Evolutionary conservation across 2,888 invertebrate species (phyloP).

Genomic region (Tinea trinotella): DNA sequence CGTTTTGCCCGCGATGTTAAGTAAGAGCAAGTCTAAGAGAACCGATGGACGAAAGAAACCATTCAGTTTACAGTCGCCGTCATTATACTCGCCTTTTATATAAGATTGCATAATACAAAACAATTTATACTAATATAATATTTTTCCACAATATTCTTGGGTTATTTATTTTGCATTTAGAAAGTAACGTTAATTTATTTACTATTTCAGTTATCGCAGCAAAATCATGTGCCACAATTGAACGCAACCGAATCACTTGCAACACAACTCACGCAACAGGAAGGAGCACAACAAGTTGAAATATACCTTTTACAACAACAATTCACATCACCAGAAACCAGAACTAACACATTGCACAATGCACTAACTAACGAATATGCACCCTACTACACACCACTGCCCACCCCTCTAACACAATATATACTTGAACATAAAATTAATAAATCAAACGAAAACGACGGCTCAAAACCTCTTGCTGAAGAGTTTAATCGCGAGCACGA

Average conservation of each 20-base stretch:
- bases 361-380: slow-evolving; percentile 2
- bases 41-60: too few relatives aligned
- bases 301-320: slow-evolving; percentile 47
- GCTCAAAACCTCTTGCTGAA: slow-evolving; percentile 36
- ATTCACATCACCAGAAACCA: slow-evolving; percentile 27
- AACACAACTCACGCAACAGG: not conserved
- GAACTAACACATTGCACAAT: not conserved
- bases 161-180: too few relatives aligned
- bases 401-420: not conserved
- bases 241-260: not conserved
- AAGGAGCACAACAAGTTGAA: slow-evolving; percentile 33
- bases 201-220: slow-evolving; percentile 26
- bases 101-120: too few relatives aligned
- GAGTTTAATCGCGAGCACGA: slow-evolving; percentile 35
- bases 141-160: too few relatives aligned
- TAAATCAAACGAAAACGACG: not conserved
- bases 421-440: slow-evolving; percentile 18
- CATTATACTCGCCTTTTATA: too few relatives aligned
- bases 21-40: too few relatives aligned
- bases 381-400: not conserved
- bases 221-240: too few relatives aligned
- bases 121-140: too few relatives aligned
- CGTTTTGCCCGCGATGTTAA: too few relatives aligned
- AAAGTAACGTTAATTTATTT: not conserved
- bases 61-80: too few relatives aligned